phyloP scores from a whole-genome alignment of 2,888 invertebrate genomes.

The Caenorhabditis wallacei region DNA sequence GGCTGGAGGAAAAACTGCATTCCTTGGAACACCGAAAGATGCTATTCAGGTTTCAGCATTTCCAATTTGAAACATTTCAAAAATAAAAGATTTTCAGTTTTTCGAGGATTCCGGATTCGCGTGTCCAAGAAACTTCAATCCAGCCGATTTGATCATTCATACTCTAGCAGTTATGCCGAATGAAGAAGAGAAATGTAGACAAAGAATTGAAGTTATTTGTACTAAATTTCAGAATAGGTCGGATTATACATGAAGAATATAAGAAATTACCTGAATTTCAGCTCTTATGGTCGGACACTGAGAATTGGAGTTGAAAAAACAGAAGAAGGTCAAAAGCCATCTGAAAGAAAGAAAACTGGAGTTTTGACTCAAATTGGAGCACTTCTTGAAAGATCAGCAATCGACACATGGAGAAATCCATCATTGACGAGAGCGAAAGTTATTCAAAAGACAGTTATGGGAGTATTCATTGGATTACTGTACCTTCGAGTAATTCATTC shows the following conservation, averaged over 20 bases:
- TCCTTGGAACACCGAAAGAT: conserved; percentile 87
- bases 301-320: conserved; percentile 54
- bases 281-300: conserved; percentile 65
- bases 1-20: conserved; percentile 93
- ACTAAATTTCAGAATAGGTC: conserved; percentile 82
- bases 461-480: conserved; percentile 89
- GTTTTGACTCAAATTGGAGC: conserved; percentile 67
- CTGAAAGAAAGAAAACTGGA: conserved; percentile 62
- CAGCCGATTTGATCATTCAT: conserved; percentile 95
- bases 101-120: conserved; percentile 81
- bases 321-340: conserved; percentile 62
- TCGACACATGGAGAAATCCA: conserved; percentile 82
- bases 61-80: background rate
- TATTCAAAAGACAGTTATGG: conserved; percentile 82
- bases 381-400: conserved; percentile 70
- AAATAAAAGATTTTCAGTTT: conserved; percentile 56
- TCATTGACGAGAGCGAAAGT: conserved; percentile 79
- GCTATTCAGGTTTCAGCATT: conserved; percentile 67
- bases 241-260: too few relatives aligned
- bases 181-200: conserved; percentile 87
- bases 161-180: conserved; percentile 92
- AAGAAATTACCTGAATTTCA: too few relatives aligned
- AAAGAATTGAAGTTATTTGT: conserved; percentile 80
- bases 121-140: conserved; percentile 92
- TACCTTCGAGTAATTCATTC: conserved; percentile 85